Conservation (phyloP, 2,113 vertebrate genomes). For the Vulpes ferrilata region DNA sequence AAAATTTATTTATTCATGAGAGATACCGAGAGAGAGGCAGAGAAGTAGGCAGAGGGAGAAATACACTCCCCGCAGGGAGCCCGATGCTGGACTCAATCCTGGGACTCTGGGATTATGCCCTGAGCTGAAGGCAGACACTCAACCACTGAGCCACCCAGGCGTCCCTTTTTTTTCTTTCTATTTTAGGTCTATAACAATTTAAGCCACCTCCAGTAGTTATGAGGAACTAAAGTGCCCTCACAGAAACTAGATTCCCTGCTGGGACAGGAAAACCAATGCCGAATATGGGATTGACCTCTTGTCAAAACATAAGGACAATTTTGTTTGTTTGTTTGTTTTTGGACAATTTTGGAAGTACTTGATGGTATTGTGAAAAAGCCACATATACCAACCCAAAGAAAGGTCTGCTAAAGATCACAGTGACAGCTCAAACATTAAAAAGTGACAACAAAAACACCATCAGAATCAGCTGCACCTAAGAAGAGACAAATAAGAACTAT, state of each 20-base stretch:
- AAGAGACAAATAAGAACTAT: slow-evolving; percentile 2
- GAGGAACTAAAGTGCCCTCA: neutral
- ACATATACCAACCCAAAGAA: neutral
- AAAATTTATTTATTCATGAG: too few relatives aligned
- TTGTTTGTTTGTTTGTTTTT: neutral
- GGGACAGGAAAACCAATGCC: neutral
- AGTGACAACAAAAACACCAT: neutral
- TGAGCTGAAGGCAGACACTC: too few relatives aligned
- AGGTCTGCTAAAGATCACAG: neutral
- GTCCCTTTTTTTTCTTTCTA: neutral
- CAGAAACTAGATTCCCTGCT: neutral
- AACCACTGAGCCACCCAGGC: too few relatives aligned
- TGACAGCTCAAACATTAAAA: neutral
- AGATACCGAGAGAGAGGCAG: too few relatives aligned
- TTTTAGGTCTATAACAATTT: neutral
- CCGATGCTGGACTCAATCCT: too few relatives aligned
- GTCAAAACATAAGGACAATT: neutral
- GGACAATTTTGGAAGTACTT: neutral
- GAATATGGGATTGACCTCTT: neutral
- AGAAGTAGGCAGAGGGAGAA: too few relatives aligned
- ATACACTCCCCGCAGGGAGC: too few relatives aligned
- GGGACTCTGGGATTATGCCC: too few relatives aligned
- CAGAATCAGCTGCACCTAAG: neutral
- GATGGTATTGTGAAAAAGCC: neutral
- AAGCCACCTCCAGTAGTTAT: neutral